Evolutionary conservation across 2,888 invertebrate genomes (phyloP), one percentile per base, ranked within the genome.

Genomic region (Cristatella mucedo): DNA sequence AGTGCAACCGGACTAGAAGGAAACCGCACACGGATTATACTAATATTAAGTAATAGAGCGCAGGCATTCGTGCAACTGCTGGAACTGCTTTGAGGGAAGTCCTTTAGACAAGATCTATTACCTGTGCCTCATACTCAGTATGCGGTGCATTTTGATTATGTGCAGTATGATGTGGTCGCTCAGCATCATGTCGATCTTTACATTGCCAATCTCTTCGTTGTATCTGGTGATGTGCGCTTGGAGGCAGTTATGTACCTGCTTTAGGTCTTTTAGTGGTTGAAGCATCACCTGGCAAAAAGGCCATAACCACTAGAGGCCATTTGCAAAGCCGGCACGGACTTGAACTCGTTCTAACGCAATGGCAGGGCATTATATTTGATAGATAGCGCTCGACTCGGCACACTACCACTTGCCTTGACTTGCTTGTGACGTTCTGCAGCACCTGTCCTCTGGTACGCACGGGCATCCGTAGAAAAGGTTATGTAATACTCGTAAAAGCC

Each of bases 141-240:
- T 49, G 24, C 65, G 47, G 46, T 64, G 63, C 46, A 65, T 54
- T 29, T 57, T 48, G 24, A 64, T 52, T 33, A 65, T 50, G 41
- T 65, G 63, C 9, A 51, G 46, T 21, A 63, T 57, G 43, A 56
- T 52, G 49, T 56, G 56, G 43, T 64, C 61, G 3, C 63, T 63
- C 41, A 64, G 45, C 53, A 60, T 56, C 41, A 63, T 56, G 48
- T 61, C 51, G 18, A 63, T 54, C 24, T 52, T 49, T 15, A 56
- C 51, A 39, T 62, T 60, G 33, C 61, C 63, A 49, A 63, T 59
- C 46, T 63, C 63, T 47, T 64, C 63, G 45, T 63, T 63, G 47
- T 64, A 62, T 21, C 59, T 49, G 4, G 54, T 57, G 41, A 62
- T 51, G 46, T 62, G 61, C 9, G 55, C 52, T 42, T 54, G 52